A percentile compares a stretch with the other conserved stretches of the same genome.
These are phyloP conservation scores for Seladonia tumulorum DNA, from an alignment of 2,888 invertebrate genomes.

Conservation along the genomic window DNA sequence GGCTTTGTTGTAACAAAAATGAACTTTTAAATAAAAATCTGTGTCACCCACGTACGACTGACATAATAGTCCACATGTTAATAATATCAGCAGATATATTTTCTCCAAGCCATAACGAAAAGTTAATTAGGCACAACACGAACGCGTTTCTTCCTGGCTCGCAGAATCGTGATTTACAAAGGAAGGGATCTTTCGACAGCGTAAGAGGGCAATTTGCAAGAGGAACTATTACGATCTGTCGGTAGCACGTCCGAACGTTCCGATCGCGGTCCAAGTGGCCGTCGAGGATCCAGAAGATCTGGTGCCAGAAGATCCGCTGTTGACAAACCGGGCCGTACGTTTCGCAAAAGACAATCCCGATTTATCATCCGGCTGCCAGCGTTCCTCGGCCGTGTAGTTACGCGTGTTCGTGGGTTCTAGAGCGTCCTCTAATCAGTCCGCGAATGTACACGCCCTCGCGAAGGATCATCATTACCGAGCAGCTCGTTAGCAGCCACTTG, in stretches of 20 bases:
- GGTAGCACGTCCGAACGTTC: neutral
- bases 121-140: too few species aligned
- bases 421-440: slow-evolving; percentile 71
- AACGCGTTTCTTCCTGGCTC: too few species aligned
- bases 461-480: slow-evolving; percentile 72
- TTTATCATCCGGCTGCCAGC: slow-evolving; percentile 57
- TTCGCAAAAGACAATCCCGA: slow-evolving; percentile 51
- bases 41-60: too few species aligned
- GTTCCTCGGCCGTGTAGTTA: slow-evolving; percentile 60
- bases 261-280: slow-evolving; percentile 7
- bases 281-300: slow-evolving; percentile 17
- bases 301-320: neutral
- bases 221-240: slow-evolving; percentile 10
- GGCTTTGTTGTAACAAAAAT: too few species aligned
- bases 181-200: neutral
- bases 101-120: too few species aligned
- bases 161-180: neutral
- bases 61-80: too few species aligned
- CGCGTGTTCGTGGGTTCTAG: slow-evolving; percentile 74
- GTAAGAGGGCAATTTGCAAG: neutral
- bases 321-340: slow-evolving; percentile 36
- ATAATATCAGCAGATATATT: too few species aligned
- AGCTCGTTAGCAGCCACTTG: slow-evolving; percentile 73
- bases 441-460: slow-evolving; percentile 60
- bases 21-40: too few species aligned